A percentile compares a stretch with the other conserved stretches of the same genome.
phyloP scores from a whole-genome alignment of 2,113 vertebrate species.

The Planiliza haematocheilus region DNA sequence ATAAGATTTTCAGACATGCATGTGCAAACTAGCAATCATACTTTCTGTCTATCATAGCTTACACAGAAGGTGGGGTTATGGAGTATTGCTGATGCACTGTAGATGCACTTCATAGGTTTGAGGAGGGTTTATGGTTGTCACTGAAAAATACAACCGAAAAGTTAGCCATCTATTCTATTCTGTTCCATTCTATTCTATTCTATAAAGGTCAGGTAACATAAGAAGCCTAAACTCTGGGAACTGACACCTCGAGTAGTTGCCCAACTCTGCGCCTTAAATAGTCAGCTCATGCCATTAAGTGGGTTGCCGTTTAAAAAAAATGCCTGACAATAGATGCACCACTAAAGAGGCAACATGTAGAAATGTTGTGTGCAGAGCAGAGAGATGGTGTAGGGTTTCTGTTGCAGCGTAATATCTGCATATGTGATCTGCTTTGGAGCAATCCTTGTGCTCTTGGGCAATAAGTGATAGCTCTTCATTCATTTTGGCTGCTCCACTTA shows the following conservation, averaged over 20 bases:
- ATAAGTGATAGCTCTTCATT: conserved; percentile 45
- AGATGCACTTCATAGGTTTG: no score
- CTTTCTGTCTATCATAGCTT: no score
- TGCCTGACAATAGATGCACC: conserved; percentile 22
- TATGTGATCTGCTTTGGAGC: conserved; percentile 31
- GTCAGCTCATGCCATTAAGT: conserved; percentile 40
- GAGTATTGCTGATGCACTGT: no score
- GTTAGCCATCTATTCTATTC: no score
- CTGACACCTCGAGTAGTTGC: conserved; percentile 7
- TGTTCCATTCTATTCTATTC: neutral
- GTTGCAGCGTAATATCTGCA: conserved; percentile 10
- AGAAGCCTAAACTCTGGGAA: conserved; percentile 5
- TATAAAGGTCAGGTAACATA: conserved; percentile 34
- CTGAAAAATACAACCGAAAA: no score
- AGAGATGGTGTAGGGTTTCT: conserved; percentile 44
- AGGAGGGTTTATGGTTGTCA: no score
- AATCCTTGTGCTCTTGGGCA: conserved; percentile 57
- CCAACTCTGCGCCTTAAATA: conserved; percentile 41
- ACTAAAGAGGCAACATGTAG: conserved; percentile 41
- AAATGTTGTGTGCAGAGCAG: conserved; percentile 36
- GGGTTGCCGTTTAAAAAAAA: conserved; percentile 44
- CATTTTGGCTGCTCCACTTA: conserved; percentile 65
- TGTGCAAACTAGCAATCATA: no score
- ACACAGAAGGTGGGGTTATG: no score
- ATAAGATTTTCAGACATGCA: no score